Evolutionary conservation across 2,888 invertebrate species (phyloP), one percentile per base, ranked within the genome.

Genomic region (Lochmaea crataegi): DNA sequence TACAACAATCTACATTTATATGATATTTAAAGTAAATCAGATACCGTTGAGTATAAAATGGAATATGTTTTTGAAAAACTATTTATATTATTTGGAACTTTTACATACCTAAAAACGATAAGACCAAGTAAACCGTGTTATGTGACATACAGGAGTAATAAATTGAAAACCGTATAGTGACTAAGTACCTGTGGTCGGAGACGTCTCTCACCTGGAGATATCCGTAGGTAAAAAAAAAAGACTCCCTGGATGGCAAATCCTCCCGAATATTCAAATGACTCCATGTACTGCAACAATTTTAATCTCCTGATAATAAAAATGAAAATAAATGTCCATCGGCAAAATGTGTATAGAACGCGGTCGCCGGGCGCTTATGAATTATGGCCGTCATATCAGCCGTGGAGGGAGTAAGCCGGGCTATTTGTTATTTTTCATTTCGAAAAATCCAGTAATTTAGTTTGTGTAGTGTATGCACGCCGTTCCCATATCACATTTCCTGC

Each of bases 391-490:
- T 86, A 85, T 77, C 78, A 73, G 71, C 85, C 85, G 86, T 85
- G 83, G 85, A 83, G 85, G 84, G 83, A 83, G 85, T 86, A 86
- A 87, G 86, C 86, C 84, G 83, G 86, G 86, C 86, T 86, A 86
- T 87, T 87, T 87, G 87, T 87, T 87, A 87, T 87, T 87, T 87
- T 87, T 87, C 87, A 86, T 87, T 87, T 86, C 86, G 86, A 86
- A 86, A 87, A 87, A 87, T 87, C 86, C 87, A 85, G 87, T 86
- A 87, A 87, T 86, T 87, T 87, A 87, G 87, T 87, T 86, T 86
- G 86, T 86, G 85, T 86, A 86, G 85, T 85, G 85, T 84, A 83
- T 84, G 83, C 84, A 83, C 83, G 81, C 82, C 82, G 84, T 80
- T 84, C 85, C 85, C 86, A 84, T 87, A 87, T 87, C 87, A 86